These are phyloP conservation scores for Sula dactylatra DNA, from an alignment of 2,113 vertebrate genomes.

Conservation along the genomic window DNA sequence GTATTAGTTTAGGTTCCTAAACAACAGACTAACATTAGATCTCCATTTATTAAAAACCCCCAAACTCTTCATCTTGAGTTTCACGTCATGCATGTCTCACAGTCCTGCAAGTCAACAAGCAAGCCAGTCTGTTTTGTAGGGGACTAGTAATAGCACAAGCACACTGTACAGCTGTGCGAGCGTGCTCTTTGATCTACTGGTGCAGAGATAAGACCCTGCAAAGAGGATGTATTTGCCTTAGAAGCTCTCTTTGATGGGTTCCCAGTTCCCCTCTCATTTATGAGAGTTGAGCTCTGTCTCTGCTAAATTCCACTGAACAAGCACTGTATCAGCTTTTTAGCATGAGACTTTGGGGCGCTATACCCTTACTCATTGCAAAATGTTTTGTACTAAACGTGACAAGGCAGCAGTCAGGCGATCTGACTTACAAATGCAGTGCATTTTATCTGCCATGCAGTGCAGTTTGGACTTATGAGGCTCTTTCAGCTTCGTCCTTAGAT, in stretches of 20 bases:
- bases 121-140: background rate
- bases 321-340: background rate
- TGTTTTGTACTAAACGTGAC: rapidly evolving
- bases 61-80: background rate
- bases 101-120: background rate
- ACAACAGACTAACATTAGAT: background rate
- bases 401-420: background rate
- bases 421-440: background rate
- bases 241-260: background rate
- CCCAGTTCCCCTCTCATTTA: background rate
- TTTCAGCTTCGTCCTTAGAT: background rate
- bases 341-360: background rate
- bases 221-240: background rate
- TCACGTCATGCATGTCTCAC: background rate
- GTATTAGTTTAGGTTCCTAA: background rate
- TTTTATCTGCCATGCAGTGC: background rate
- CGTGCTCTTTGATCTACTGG: background rate
- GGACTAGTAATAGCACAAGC: background rate
- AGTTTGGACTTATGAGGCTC: background rate
- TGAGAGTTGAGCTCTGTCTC: background rate
- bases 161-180: background rate
- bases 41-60: background rate
- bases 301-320: background rate
- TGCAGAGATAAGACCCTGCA: background rate
- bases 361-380: background rate